A percentile compares a stretch with the other conserved stretches of the same genome.
These are phyloP conservation scores for Eciton burchellii DNA, from an alignment of 1,140 invertebrate genomes.

Conservation along the genomic window DNA sequence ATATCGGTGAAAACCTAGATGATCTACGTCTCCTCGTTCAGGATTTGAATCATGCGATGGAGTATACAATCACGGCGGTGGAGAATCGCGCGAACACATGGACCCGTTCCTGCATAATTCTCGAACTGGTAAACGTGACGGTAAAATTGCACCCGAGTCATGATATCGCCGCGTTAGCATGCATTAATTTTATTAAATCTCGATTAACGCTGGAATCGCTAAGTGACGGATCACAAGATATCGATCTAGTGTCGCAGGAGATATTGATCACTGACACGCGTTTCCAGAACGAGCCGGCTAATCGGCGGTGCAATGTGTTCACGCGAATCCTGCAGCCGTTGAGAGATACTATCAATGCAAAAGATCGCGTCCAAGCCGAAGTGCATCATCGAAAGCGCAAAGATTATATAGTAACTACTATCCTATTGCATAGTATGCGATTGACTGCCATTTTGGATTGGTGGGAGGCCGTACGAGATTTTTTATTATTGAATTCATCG, in stretches of 20 bases:
- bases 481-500: conserved; percentile 87
- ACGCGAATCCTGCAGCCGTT: conserved; percentile 95
- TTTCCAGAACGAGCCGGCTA: conserved; percentile 89
- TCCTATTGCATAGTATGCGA: conserved; percentile 97
- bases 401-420: conserved; percentile 93
- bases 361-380: conserved; percentile 92
- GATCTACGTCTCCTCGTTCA: conserved; percentile 85
- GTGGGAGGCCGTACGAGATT: conserved; percentile 94
- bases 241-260: conserved; percentile 97
- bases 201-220: conserved; percentile 93
- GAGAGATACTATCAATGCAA: conserved; percentile 81
- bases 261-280: conserved; percentile 95
- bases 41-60: conserved; percentile 71
- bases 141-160: conserved; percentile 89
- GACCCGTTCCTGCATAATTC: conserved; percentile 91
- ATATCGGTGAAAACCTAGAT: conserved; percentile 95
- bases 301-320: conserved; percentile 94
- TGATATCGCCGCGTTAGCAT: conserved; percentile 90
- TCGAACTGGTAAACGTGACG: conserved; percentile 95
- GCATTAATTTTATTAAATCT: conserved; percentile 97
- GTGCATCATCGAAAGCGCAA: conserved; percentile 90
- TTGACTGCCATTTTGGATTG: conserved; percentile 97
- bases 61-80: conserved; percentile 63
- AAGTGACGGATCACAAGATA: conserved; percentile 95
- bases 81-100: conserved; percentile 86